These are phyloP conservation scores for Ficedula albicollis DNA, from an alignment of 2,797 vertebrate species.

Conservation along the genomic window DNA sequence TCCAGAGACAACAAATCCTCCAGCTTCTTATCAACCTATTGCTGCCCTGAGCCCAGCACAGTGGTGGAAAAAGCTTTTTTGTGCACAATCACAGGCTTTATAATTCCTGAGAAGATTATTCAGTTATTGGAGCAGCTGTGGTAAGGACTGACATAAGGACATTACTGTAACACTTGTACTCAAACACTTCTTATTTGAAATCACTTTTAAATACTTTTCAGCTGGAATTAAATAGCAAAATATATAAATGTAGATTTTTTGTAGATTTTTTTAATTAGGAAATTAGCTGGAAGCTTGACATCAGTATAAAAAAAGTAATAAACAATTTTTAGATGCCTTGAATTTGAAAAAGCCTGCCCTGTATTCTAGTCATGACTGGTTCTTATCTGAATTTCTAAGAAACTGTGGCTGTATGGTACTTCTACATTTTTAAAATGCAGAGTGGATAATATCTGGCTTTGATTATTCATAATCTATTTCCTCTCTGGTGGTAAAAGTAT, in stretches of 20 bases:
- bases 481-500: neutral
- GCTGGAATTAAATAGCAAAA: neutral
- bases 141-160: constrained; percentile 66
- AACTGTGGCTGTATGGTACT: neutral
- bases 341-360: neutral
- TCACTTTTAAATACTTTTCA: neutral
- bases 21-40: constrained; percentile 85
- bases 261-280: neutral
- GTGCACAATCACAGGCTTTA: constrained; percentile 84
- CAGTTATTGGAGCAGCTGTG: constrained; percentile 82
- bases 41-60: constrained; percentile 82
- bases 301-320: neutral
- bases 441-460: neutral
- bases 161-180: neutral
- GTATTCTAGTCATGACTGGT: neutral
- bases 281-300: neutral
- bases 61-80: constrained; percentile 72
- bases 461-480: neutral
- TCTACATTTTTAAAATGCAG: neutral
- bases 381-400: neutral
- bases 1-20: constrained; percentile 81
- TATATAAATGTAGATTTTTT: neutral
- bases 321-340: neutral
- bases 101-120: constrained; percentile 83
- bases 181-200: neutral